Evolutionary conservation across 2,888 invertebrate genomes (phyloP), one percentile per base, ranked within the genome.

Genomic region (Clivina fossor): DNA sequence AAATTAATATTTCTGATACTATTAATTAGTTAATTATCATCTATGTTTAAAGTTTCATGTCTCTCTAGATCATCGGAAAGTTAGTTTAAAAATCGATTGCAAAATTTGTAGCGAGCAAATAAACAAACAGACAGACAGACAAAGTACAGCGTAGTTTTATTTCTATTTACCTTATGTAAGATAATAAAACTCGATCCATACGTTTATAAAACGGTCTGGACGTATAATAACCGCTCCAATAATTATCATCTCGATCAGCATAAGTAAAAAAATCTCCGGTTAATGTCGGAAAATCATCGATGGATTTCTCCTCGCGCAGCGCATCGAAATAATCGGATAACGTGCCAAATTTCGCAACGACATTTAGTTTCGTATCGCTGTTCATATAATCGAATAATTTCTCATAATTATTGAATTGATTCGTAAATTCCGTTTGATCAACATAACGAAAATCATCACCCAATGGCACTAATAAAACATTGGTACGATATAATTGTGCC

Each of bases 261-360:
- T 97, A 97, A 0, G 96, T 96, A 73, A 97, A 96, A 75, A 97
- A 97, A 72, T 97, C 96, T 0, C 96, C 96, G 0, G 90, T 86
- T 1, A 97, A 76, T 0, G 85, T 82, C 0, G 94, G 93, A 71
- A 94, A 91, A 53, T 83, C 77, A 0, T 78, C 72, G 19, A 74
- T 57, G 50, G 74, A 75, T 32, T 78, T 76, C 57, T 86, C 83
- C 32, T 76, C 73, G 62, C 81, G 82, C 0, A 93, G 73, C 0
- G 89, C 88, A 58, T 86, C 81, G 71, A 96, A 97, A 72, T 94
- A 97, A 68, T 96, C 95, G 24, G 84, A 80, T 7, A 97, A 76
- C 0, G 95, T 97, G 4, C 92, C 95, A 71, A 95, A 97, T 72
- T 90, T 87, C 1, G 86, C 82, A 86, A 93, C 85, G 2, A 92